Percentiles rank a stretch among this genome's conserved stretches.
phyloP scores from a whole-genome alignment of 1,140 invertebrate genomes.

The Anadara kagoshimensis region DNA sequence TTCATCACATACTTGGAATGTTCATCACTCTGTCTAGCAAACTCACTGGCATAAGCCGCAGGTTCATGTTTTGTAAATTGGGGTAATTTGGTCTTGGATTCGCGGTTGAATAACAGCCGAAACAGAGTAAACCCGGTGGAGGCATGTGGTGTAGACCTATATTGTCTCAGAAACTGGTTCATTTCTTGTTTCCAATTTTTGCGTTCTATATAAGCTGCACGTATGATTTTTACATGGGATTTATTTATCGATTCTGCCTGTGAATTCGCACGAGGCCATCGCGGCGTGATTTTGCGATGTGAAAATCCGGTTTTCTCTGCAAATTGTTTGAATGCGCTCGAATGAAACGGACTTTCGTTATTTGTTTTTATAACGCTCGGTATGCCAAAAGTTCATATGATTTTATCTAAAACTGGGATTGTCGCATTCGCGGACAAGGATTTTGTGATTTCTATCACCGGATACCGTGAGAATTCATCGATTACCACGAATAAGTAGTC shows the following conservation, averaged over 20 bases:
- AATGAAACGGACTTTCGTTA: conserved; percentile 40
- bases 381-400: conserved; percentile 27
- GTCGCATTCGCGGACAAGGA: conserved; percentile 18
- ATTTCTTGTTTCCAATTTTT: conserved; percentile 46
- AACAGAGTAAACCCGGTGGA: conserved; percentile 37
- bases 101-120: conserved; percentile 36
- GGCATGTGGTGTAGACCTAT: conserved; percentile 38
- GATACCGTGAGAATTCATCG: conserved; percentile 59
- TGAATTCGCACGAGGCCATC: conserved; percentile 38
- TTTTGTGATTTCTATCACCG: conserved; percentile 36
- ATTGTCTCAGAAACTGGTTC: conserved; percentile 32
- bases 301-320: conserved; percentile 23
- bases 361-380: conserved; percentile 40
- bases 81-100: conserved; percentile 24
- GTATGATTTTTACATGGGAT: conserved; percentile 42
- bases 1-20: too few relatives aligned
- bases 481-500: conserved; percentile 55
- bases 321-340: conserved; percentile 27
- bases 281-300: conserved; percentile 32
- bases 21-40: too few relatives aligned
- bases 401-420: conserved; percentile 28
- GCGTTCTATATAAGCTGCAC: conserved; percentile 27
- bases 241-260: conserved; percentile 47
- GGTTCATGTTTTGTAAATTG: neutral
- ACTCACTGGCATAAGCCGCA: too few relatives aligned